Conservation (phyloP, 1,140 invertebrate genomes). For the Cotesia glomerata region DNA sequence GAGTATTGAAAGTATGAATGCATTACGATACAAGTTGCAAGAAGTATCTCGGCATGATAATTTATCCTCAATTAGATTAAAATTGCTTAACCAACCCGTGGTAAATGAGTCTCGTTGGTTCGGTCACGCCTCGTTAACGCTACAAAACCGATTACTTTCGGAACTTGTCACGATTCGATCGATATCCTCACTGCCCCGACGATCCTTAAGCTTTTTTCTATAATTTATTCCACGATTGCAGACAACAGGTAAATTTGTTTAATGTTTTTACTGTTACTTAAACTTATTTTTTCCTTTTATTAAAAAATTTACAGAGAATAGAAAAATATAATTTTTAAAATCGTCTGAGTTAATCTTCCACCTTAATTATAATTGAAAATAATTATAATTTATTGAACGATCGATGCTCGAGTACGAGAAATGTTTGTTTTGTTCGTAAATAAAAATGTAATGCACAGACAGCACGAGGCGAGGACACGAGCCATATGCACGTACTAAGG, state of each 20-base stretch:
- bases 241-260: not conserved
- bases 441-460: not conserved
- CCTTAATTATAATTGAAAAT: no score
- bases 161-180: constrained; percentile 10
- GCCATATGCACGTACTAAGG: constrained; percentile 16
- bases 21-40: not conserved
- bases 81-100: not conserved
- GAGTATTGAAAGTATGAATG: not conserved
- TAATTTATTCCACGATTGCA: constrained; percentile 7
- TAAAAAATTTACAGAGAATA: no score
- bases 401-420: no score
- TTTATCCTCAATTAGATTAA: not conserved
- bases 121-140: constrained; percentile 9
- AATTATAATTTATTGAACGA: no score
- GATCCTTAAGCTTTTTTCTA: not conserved
- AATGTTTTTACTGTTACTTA: no score
- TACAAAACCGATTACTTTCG: constrained; percentile 6
- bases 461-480: constrained; percentile 10
- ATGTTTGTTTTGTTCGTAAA: not conserved
- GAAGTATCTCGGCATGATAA: not conserved
- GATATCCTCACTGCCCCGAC: not conserved
- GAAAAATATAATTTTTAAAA: no score
- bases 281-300: no score
- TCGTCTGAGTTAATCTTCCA: no score
- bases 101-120: constrained; percentile 1